Conservation (phyloP, 2,113 vertebrate species). For the Puma concolor region DNA sequence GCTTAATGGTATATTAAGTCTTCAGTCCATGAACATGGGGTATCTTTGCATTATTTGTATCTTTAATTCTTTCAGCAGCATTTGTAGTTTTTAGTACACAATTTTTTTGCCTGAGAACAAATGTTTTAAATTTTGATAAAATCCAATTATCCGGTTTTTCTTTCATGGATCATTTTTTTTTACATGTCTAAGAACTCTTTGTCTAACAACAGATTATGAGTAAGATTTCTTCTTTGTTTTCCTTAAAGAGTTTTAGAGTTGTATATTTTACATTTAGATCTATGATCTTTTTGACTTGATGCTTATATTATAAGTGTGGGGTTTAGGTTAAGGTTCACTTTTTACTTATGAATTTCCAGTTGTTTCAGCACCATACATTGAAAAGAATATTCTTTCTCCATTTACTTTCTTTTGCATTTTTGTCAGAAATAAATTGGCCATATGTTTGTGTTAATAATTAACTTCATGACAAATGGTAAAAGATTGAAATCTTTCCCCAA, state of each 20-base stretch:
- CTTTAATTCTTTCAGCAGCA: neutral
- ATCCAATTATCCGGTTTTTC: neutral
- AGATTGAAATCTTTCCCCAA: neutral
- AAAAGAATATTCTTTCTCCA: neutral
- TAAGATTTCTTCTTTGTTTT: neutral
- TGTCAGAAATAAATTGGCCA: slow-evolving; percentile 21
- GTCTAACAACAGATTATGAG: slow-evolving; percentile 18
- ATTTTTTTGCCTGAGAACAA: neutral
- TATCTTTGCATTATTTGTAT: neutral
- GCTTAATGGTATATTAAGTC: neutral
- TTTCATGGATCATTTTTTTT: neutral
- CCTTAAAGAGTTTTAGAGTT: slow-evolving; percentile 17
- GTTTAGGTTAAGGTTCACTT: slow-evolving; percentile 19
- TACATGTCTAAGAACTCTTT: neutral
- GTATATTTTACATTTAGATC: slow-evolving; percentile 31
- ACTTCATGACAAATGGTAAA: slow-evolving; percentile 44
- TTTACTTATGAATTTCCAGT: neutral
- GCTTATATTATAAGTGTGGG: slow-evolving; percentile 38
- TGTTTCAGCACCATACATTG: neutral
- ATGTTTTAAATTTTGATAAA: slow-evolving; percentile 30
- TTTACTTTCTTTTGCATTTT: slow-evolving; percentile 40
- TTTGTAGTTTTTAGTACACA: slow-evolving; percentile 28
- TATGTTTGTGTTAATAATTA: slow-evolving; percentile 40
- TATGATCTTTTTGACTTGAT: slow-evolving; percentile 44
- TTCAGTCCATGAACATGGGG: neutral